Evolutionary conservation across 2,113 vertebrate genomes (phyloP).

Genomic region (Catagonus wagneri): DNA sequence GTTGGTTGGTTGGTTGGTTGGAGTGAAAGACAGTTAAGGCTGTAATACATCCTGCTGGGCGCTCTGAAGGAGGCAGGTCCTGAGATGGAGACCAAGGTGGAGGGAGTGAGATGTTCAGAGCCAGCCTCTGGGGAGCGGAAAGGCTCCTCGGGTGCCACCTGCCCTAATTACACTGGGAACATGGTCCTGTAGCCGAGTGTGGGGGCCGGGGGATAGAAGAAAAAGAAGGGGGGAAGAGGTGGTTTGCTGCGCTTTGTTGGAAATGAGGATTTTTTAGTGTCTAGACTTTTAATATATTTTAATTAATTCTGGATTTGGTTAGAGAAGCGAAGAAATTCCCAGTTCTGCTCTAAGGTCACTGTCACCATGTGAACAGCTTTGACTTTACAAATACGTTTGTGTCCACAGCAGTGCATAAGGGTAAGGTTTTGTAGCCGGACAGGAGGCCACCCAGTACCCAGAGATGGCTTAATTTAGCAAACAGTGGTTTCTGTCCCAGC

Average conservation of each 20-base stretch:
- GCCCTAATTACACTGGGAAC: background rate
- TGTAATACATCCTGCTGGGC: background rate
- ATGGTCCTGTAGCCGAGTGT: background rate
- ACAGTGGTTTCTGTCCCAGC: background rate
- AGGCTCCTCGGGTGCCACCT: background rate
- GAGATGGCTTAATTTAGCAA: background rate
- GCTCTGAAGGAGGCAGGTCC: background rate
- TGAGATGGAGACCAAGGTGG: background rate
- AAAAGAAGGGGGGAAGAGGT: background rate
- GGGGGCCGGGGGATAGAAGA: no score
- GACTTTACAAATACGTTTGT: background rate
- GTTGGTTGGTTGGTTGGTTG: no score
- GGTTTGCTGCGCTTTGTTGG: background rate
- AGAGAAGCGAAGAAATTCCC: background rate
- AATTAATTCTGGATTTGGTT: background rate
- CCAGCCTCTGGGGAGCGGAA: background rate
- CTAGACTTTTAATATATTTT: background rate
- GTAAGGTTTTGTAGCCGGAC: no score
- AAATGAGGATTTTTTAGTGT: background rate
- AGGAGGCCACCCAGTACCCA: background rate
- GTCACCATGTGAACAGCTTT: background rate
- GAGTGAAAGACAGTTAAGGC: background rate
- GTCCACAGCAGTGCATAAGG: background rate
- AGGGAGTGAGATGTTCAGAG: no score
- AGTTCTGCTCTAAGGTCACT: background rate